Evolutionary conservation across 2,797 vertebrate species (phyloP), one percentile per base, ranked within the genome.

Genomic region (Sus cebifrons): DNA sequence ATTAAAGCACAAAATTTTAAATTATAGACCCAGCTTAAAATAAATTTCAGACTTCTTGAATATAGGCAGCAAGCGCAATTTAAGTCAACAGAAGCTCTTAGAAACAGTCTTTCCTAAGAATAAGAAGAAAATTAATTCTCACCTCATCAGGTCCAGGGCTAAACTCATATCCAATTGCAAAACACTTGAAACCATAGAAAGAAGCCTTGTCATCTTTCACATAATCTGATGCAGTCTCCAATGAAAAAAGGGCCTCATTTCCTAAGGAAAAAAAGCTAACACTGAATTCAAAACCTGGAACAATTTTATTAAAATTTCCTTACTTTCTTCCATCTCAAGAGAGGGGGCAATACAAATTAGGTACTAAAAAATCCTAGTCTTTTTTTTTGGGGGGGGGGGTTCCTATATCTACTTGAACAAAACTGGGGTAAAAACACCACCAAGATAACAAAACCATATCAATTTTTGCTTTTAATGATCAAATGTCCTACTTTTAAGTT

Each of bases 151-250:
- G 98, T 90, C 99, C 99, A 78, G 99, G 99, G 97, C 99, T 99
- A 99, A 99, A 99, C 97, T 99, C 99, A 97, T 99, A 99, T 96
- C 99, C 99, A 98, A 99, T 99, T 91, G 99, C 99, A 0, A 99
- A 99, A 98, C 99, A 99, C 96, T 99, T 99, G 97, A 99, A 99
- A 91, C 99, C 99, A 94, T 99, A 99, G 98, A 99, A 99, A 95
- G 99, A 99, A 82, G 99, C 99, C 97, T 99, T 99, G 97, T 99
- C 99, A 98, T 99, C 99, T 98, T 99, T 99, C 64, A 99, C 99
- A 62, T 99, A 99, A 98, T 99, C 99, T 25, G 99, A 99, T 3
- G 99, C 99, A 0, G 99, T 99, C 98, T 99, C 99, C 98, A 99
- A 97, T 62, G 99, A 99, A 98, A 99, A 99, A 58, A 99, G 99